Percentiles rank a stretch among this genome's conserved stretches.
These are phyloP conservation scores for Synergus umbraculus DNA, from an alignment of 2,888 invertebrate species.

Conservation along the genomic window DNA sequence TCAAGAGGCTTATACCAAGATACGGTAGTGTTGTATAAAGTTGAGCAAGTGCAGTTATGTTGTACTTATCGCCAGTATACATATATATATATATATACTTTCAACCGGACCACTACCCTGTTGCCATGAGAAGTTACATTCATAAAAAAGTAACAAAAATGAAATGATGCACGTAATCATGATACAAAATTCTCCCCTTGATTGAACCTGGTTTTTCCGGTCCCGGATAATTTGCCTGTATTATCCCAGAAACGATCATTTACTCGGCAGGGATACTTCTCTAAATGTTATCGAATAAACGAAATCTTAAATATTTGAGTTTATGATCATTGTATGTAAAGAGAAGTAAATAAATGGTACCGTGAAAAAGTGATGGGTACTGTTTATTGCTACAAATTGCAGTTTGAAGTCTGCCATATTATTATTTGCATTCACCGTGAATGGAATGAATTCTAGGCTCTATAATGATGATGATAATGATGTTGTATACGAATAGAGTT, in stretches of 20 bases:
- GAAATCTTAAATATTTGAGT: neutral
- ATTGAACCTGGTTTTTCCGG: slow-evolving; percentile 15
- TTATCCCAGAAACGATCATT: slow-evolving; percentile 7
- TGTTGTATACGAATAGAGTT: neutral
- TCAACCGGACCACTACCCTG: slow-evolving; percentile 18
- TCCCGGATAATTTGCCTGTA: slow-evolving; percentile 5
- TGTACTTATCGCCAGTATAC: slow-evolving; percentile 68
- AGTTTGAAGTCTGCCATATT: no score
- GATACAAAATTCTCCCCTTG: slow-evolving; percentile 5
- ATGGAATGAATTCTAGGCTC: slow-evolving; percentile 14
- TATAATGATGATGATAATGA: neutral
- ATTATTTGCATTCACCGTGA: neutral
- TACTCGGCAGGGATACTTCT: slow-evolving; percentile 5
- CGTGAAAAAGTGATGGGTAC: neutral
- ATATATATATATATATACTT: neutral
- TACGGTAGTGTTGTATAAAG: slow-evolving; percentile 9
- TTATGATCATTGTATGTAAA: neutral
- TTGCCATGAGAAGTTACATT: slow-evolving; percentile 17
- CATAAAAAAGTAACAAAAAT: neutral
- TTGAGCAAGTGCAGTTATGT: slow-evolving; percentile 69
- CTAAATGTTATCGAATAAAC: neutral
- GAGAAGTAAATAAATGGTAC: no score
- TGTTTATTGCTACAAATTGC: no score
- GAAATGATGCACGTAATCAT: neutral
- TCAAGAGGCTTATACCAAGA: neutral